Evolutionary conservation across 1,140 invertebrate genomes (phyloP), one percentile per base, ranked within the genome.

Genomic region (Dinothrombium tinctorium): DNA sequence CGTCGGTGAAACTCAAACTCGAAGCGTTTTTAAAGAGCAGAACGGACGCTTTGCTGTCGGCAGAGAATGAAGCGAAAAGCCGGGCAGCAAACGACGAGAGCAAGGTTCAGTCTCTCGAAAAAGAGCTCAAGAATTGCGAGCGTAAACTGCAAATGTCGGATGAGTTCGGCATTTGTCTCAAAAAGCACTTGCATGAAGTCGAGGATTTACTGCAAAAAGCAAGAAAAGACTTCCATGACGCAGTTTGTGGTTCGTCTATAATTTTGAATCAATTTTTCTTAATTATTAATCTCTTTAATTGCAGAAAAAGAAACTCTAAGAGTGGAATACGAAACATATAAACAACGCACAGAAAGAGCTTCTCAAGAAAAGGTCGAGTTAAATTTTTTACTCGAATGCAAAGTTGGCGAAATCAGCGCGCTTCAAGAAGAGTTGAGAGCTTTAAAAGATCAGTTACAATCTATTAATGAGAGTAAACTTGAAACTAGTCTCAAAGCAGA

Each of bases 141-240:
- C 12, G 20, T 21, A 36, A 36, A 36, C 20, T 22, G 9, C 17
- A 36, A 21, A 36, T 36, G 33, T 19, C 33, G 9, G 33, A 36
- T 22, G 33, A 36, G 17, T 36, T 36, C n/a, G 20, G 19, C 1
- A 7, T 36, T 2, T 12, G 23, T 22, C 12, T 36, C 19, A 36
- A 17, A n/a, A 17, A 21, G 23, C 33, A 36, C 3, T 8, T 36
- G 17, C 20, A 17, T 22, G 23, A 21, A 22, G 33, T 36, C 14
- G 33, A 36, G 14, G 33, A 36, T 19, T 22, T 22, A 11, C 19
- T 36, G 2, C 33, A 36, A 36, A 36, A 36, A 36, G 7, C 33
- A 4, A 19, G 33, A 20, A 12, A 22, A 36, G 33, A 36, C 7
- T 36, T 15, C 23, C 23, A 36, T 36, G 33, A 36, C 14, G 19